Evolutionary conservation across 2,113 vertebrate species (phyloP), one percentile per base, ranked within the genome.

Genomic region (Ammodytes dubius): DNA sequence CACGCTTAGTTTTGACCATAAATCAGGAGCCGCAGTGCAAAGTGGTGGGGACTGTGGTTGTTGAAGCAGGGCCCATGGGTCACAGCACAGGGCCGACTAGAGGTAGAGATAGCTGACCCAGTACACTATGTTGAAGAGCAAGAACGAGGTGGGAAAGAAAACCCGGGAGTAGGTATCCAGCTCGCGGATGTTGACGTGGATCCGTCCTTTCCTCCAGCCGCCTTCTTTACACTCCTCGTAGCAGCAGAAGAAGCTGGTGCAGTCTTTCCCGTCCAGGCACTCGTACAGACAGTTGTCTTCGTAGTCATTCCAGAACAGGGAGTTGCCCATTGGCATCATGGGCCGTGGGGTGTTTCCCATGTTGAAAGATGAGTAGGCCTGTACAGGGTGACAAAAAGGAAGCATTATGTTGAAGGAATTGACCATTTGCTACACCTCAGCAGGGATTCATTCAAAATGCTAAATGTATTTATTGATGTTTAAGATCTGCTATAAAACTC

Each of bases 41-140:
- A 79, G 59, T 54, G 79, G 39, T 11, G 9, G 19, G 74, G 58
- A 7, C 47, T 7, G 58, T 53, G 70, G 56, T 59, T 60, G 52
- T 46, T 73, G 58, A 52, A 42, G 69, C n/a, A 0, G 60, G 63
- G 67, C 54, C 73, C 71, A 6, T 8, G 13, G 45, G 60, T 70
- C 27, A 27, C 27, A 39, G 59, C 60, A 75, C 52, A 9, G 14
- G 53, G 47, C 75, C 67, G 59, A 88, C 96, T 96, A 99, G 93
- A 99, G 98, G 92, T 99, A 99, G 91, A 99, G 96, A 95, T 99
- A 99, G 92, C 97, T 97, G 87, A 99, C 97, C 98, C 98, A 99
- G 94, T 99, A 99, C 85, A 99, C 98, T 54, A 99, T 94, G 92
- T 99, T 99, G 93, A 99, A 99, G 76, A 99, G 95, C 91, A 99